These are phyloP conservation scores for Apodemia duryi DNA, from an alignment of 2,888 invertebrate species.

Conservation along the genomic window DNA sequence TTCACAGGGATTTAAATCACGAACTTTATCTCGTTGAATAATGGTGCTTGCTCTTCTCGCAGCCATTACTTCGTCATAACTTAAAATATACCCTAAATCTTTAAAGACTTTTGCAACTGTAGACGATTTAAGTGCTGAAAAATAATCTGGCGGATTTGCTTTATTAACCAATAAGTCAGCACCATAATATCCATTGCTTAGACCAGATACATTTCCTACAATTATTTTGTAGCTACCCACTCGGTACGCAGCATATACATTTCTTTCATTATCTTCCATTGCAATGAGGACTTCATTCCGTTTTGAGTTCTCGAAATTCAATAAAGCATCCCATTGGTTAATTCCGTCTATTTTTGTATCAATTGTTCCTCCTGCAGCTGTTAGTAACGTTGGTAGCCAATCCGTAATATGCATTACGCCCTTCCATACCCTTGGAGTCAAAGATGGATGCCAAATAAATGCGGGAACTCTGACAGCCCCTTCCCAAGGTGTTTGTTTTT, in stretches of 20 bases:
- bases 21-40: slow-evolving; percentile 50
- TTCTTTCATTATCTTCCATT: slow-evolving; percentile 72
- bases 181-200: slow-evolving; percentile 60
- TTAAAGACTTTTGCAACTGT: slow-evolving; percentile 52
- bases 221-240: slow-evolving; percentile 82
- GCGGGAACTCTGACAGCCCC: slow-evolving; percentile 89
- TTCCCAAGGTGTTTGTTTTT: slow-evolving; percentile 91
- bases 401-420: slow-evolving; percentile 88
- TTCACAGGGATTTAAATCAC: slow-evolving; percentile 52
- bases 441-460: slow-evolving; percentile 81
- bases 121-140: slow-evolving; percentile 45
- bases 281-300: slow-evolving; percentile 80
- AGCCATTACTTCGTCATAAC: slow-evolving; percentile 43
- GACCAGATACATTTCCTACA: slow-evolving; percentile 73
- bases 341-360: slow-evolving; percentile 80
- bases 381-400: slow-evolving; percentile 87
- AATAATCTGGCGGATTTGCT: slow-evolving; percentile 52
- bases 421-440: slow-evolving; percentile 81
- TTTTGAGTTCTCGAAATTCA: slow-evolving; percentile 59
- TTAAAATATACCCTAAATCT: slow-evolving; percentile 49
- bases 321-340: slow-evolving; percentile 83
- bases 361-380: slow-evolving; percentile 55
- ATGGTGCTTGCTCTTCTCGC: slow-evolving; percentile 52
- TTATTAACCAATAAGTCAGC: slow-evolving; percentile 50
- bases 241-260: slow-evolving; percentile 76